These are phyloP conservation scores for Lasius platythorax DNA, from an alignment of 2,888 invertebrate genomes.

Conservation along the genomic window DNA sequence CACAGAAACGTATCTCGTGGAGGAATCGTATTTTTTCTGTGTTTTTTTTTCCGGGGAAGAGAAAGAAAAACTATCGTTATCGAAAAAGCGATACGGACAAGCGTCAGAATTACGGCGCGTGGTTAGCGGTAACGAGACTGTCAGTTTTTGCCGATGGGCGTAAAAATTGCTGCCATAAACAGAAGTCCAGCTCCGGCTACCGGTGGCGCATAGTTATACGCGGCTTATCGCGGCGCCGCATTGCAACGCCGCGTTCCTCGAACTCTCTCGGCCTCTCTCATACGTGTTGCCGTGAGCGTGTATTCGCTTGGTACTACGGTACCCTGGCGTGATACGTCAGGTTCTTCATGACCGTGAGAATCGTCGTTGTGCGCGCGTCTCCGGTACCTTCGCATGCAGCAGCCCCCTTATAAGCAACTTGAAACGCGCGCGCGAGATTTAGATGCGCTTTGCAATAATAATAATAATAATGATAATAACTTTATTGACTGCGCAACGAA, in stretches of 20 bases:
- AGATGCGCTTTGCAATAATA: background rate
- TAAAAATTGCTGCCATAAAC: slow-evolving; percentile 59
- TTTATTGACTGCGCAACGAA: background rate
- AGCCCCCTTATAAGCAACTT: background rate
- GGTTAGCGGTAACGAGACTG: background rate
- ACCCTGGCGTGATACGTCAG: slow-evolving; percentile 40
- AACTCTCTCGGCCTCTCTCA: slow-evolving; percentile 49
- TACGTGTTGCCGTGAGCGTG: slow-evolving; percentile 51
- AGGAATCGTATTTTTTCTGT: background rate
- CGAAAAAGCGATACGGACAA: background rate
- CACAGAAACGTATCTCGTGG: slow-evolving; percentile 1
- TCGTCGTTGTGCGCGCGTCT: slow-evolving; percentile 15
- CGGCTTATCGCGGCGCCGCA: slow-evolving; percentile 61
- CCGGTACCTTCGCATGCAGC: background rate
- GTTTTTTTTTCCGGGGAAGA: background rate
- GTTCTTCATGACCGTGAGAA: slow-evolving; percentile 62
- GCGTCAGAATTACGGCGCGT: slow-evolving; percentile 6
- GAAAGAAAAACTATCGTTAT: too few relatives aligned
- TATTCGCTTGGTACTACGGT: slow-evolving; percentile 59
- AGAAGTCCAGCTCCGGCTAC: slow-evolving; percentile 2
- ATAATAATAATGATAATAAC: background rate
- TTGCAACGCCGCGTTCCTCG: slow-evolving; percentile 62
- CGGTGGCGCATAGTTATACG: slow-evolving; percentile 53
- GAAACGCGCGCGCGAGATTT: background rate
- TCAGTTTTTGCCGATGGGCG: slow-evolving; percentile 45